Conservation (phyloP, 1,140 invertebrate genomes). For the Drosophila mayri region DNA sequence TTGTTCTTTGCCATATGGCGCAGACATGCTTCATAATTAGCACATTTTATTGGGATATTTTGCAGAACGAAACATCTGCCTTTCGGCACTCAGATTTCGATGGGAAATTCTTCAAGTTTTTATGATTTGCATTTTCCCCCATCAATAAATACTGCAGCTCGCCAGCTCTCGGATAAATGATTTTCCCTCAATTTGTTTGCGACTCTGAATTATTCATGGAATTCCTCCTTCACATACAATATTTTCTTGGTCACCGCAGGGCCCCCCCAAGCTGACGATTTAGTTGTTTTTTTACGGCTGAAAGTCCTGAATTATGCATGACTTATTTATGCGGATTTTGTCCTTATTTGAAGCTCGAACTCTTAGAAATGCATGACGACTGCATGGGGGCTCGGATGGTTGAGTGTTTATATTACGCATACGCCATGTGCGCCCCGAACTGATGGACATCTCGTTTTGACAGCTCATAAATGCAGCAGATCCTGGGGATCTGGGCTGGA, state of each 20-base stretch:
- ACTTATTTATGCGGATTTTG: constrained; percentile 58
- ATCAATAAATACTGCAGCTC: constrained; percentile 6
- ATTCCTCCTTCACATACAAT: constrained; percentile 34
- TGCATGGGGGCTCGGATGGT: not conserved
- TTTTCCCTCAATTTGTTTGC: constrained; percentile 43
- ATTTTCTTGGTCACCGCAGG: constrained; percentile 27
- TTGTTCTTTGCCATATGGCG: constrained; percentile 23
- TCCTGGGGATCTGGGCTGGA: constrained; percentile 13
- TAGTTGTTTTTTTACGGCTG: constrained; percentile 27
- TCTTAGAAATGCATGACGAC: constrained; percentile 30
- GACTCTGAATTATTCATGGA: constrained; percentile 68
- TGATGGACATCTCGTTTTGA: constrained; percentile 34
- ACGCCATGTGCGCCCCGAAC: constrained; percentile 6
- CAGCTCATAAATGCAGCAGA: constrained; percentile 42
- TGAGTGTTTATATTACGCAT: constrained; percentile 20
- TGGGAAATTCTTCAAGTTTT: constrained; percentile 30
- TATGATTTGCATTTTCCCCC: constrained; percentile 21
- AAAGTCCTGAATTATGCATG: constrained; percentile 53
- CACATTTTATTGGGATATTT: constrained; percentile 8
- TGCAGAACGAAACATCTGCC: constrained; percentile 21
- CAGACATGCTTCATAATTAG: constrained; percentile 36
- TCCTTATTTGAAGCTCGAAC: constrained; percentile 26
- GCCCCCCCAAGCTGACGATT: constrained; percentile 11
- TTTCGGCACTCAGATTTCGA: constrained; percentile 3
- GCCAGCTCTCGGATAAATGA: constrained; percentile 57